Evolutionary conservation across 2,113 vertebrate genomes (phyloP), one percentile per base, ranked within the genome.

Genomic region (Spilogale gracilis): DNA sequence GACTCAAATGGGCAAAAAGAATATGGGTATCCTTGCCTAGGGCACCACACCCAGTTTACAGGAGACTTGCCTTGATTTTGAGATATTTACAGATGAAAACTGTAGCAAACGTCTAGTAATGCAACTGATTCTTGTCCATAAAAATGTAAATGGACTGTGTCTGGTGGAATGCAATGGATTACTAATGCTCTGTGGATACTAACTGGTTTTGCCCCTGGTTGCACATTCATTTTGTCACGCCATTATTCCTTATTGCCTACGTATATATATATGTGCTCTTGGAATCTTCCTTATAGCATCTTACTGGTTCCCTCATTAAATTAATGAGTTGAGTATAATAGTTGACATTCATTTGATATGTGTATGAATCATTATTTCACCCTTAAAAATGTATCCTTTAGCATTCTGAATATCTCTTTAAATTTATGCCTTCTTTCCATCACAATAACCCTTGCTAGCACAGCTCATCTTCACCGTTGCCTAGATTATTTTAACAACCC

Each of bases 271-370:
- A 16, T 79, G n/a, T 48, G 21, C 32, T 85, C 52, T 91, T 73
- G 63, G 79, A 79, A 80, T 74, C 89, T 73, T 94, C 27, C 79
- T 84, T 71, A 27, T 38, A 88, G 65, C 27, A 78, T 89, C 56
- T 52, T 58, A 84, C 20, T 79, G 23, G 43, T 79, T 95, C 27
- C 73, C 60, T 94, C 12, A 92, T 80, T 84, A 80, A 80, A 80
- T 27, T 63, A 38, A 30, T 54, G 60, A 84, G 18, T 90, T 93
- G 50, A 89, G 45, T 60, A 90, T 65, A 61, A 73, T 74, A 16
- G 82, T 91, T 83, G 45, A 87, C 86, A 80, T 45, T 74, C 45
- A 91, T 87, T 95, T 86, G 82, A 76, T 82, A 30, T 89, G n/a
- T 38, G 30, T 23, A 38, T 88, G 45, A 71, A 61, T 56, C 25